Percentiles rank a stretch among this genome's conserved stretches.
Evolutionary conservation across 1,140 invertebrate species (phyloP).

Genomic region (Neoseiulus cucumeris): DNA sequence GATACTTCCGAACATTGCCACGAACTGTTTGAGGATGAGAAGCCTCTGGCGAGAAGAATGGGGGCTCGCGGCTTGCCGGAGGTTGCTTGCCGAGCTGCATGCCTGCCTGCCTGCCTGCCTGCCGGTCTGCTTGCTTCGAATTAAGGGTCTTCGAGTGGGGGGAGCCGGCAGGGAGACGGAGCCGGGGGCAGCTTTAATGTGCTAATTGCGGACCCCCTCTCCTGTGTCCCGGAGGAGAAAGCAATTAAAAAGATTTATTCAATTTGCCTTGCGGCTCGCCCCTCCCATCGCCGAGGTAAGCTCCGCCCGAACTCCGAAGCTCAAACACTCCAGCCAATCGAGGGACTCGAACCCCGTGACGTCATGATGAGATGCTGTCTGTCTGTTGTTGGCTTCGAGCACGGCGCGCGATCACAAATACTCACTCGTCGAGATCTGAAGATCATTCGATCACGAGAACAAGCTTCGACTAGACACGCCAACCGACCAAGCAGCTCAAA

Average conservation of each 20-base stretch:
- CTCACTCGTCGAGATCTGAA: too few species aligned
- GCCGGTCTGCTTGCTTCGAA: background rate
- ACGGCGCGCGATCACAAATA: too few species aligned
- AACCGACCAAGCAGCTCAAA: too few species aligned
- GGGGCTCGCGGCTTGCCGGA: background rate
- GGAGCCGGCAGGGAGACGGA: background rate
- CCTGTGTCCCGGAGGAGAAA: background rate
- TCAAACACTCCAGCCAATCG: background rate
- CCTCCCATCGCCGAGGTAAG: background rate
- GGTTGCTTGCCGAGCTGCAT: background rate
- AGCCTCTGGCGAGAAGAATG: too few species aligned
- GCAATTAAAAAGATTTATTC: slow-evolving; percentile 12
- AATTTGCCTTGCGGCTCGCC: slow-evolving; percentile 1
- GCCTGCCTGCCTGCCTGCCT: background rate
- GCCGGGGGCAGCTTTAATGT: slow-evolving; percentile 5
- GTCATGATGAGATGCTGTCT: background rate
- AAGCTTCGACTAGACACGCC: too few species aligned
- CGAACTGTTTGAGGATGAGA: too few species aligned
- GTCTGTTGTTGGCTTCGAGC: too few species aligned
- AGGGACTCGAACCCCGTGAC: background rate
- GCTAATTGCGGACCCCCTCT: background rate
- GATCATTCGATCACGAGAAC: too few species aligned
- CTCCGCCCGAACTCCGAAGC: background rate
- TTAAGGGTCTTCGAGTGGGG: background rate
- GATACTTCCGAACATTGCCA: too few species aligned